A percentile compares a stretch with the other conserved stretches of the same genome.
Evolutionary conservation across 2,113 vertebrate species (phyloP).

Genomic region (Tupaia chinensis): DNA sequence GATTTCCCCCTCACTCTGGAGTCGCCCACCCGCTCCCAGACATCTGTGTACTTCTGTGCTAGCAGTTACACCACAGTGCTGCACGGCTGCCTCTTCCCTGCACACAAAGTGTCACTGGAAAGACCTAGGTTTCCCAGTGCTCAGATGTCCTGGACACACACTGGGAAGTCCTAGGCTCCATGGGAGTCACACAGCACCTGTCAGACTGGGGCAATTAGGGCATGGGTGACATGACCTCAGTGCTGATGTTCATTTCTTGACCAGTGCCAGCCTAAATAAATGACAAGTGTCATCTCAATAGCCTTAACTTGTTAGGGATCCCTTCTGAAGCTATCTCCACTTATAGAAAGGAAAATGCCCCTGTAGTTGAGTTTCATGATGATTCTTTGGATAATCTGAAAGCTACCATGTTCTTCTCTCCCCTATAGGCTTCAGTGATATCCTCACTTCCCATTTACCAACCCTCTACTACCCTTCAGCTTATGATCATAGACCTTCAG

Average conservation of each 20-base stretch:
- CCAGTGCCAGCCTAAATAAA: too few relatives aligned
- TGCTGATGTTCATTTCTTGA: background rate
- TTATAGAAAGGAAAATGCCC: background rate
- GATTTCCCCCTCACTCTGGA: background rate
- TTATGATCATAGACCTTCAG: background rate
- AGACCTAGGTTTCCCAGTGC: background rate
- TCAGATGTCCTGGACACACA: background rate
- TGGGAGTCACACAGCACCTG: background rate
- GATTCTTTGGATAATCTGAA: background rate
- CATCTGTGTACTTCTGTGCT: slow-evolving; percentile 43
- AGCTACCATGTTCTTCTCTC: background rate
- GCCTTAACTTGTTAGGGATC: too few relatives aligned
- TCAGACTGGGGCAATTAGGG: rapidly evolving
- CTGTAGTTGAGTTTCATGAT: background rate
- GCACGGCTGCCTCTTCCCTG: background rate
- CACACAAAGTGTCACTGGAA: background rate
- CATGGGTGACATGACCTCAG: background rate
- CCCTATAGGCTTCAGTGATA: rapidly evolving
- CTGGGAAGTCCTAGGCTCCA: background rate
- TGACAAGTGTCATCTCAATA: rapidly evolving
- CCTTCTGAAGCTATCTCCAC: background rate
- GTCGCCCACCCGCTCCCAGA: background rate
- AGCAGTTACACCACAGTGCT: background rate
- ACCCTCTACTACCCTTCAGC: too few relatives aligned
- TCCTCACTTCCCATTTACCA: too few relatives aligned